Evolutionary conservation across 2,888 invertebrate genomes (phyloP).

Genomic region (Caenorhabditis sp.): DNA sequence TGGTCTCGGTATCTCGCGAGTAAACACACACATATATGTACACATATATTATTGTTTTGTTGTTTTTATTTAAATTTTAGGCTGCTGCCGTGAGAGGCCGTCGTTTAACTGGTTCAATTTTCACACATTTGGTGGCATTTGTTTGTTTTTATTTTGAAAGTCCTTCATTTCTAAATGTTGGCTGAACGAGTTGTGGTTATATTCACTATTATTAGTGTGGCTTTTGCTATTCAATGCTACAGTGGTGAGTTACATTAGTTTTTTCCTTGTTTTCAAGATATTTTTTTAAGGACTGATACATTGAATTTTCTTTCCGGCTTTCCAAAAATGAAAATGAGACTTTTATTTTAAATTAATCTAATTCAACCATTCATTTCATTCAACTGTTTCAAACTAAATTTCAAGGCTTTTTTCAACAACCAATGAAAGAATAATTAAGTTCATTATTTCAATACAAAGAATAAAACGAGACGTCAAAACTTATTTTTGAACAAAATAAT

Average conservation of each 20-base stretch:
- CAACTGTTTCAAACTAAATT: too few relatives aligned
- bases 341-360: too few relatives aligned
- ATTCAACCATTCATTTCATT: too few relatives aligned
- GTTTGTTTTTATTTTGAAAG: not conserved
- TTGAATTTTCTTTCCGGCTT: too few relatives aligned
- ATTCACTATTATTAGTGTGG: not conserved
- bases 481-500: too few relatives aligned
- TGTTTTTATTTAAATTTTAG: constrained; percentile 10
- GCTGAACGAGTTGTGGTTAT: not conserved
- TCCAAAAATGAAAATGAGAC: too few relatives aligned
- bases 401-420: too few relatives aligned
- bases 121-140: constrained; percentile 1
- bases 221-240: constrained; percentile 23
- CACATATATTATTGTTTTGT: constrained; percentile 5
- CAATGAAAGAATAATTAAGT: too few relatives aligned
- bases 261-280: too few relatives aligned
- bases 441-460: too few relatives aligned
- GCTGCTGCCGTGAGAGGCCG: not conserved
- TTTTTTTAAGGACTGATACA: too few relatives aligned
- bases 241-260: constrained; percentile 42
- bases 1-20: not conserved
- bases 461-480: too few relatives aligned
- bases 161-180: not conserved
- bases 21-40: not conserved
- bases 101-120: not conserved